phyloP scores from a whole-genome alignment of 2,797 vertebrate genomes.

The Loris lydekkerianus region DNA sequence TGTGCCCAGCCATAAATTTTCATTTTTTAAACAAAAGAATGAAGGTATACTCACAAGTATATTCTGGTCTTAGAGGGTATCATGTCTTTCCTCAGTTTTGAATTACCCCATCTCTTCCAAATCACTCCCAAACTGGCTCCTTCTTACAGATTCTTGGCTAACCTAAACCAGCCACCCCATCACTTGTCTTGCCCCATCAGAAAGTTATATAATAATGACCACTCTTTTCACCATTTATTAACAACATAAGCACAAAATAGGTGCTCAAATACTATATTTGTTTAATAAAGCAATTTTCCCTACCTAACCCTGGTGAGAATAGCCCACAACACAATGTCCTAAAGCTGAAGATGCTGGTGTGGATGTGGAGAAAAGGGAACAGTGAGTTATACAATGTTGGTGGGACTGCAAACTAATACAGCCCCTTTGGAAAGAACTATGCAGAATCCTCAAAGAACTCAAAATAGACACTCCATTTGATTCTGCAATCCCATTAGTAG shows the following conservation, averaged over 20 bases:
- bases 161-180: background rate
- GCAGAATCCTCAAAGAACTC: too few relatives aligned
- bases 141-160: constrained; percentile 42
- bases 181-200: background rate
- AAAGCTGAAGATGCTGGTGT: too few relatives aligned
- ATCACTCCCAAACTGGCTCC: background rate
- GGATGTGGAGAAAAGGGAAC: too few relatives aligned
- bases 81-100: background rate
- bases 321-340: too few relatives aligned
- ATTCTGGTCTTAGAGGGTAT: background rate
- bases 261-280: constrained; percentile 28
- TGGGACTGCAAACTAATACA: too few relatives aligned
- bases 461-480: too few relatives aligned
- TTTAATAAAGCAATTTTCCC: constrained; percentile 42
- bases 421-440: too few relatives aligned
- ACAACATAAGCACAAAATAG: constrained; percentile 39
- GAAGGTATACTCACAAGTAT: background rate
- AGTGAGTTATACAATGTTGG: too few relatives aligned
- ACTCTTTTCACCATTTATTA: background rate
- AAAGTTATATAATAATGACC: constrained; percentile 1
- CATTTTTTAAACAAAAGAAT: constrained; percentile 38
- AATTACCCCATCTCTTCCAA: background rate
- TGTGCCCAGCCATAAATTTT: background rate
- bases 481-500: too few relatives aligned
- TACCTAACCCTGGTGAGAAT: too few relatives aligned